These are phyloP conservation scores for Sebastolobus altivelis DNA, from an alignment of 2,797 vertebrate species.

Conservation along the genomic window DNA sequence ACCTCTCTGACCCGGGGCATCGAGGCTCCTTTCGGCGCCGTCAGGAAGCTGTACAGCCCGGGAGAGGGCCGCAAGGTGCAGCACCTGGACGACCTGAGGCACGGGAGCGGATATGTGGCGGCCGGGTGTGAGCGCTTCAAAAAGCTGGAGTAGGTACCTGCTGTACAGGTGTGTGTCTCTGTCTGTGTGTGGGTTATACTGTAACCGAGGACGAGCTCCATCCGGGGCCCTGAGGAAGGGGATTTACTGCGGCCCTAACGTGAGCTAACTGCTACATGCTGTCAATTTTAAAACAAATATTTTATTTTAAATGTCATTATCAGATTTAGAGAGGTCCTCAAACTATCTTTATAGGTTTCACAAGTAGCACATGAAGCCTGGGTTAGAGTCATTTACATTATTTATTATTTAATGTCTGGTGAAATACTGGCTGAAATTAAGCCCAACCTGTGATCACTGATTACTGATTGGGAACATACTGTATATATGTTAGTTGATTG, in stretches of 20 bases:
- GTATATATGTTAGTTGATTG: no score
- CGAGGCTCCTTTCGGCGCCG: constrained; percentile 80
- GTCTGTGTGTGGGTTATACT: background rate
- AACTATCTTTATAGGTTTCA: background rate
- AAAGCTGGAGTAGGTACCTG: constrained; percentile 83
- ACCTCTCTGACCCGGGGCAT: constrained; percentile 73
- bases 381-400: background rate
- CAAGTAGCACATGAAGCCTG: background rate
- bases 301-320: background rate
- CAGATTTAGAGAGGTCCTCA: background rate
- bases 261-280: no score
- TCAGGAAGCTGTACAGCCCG: constrained; percentile 83
- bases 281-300: no score
- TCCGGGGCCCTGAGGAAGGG: no score
- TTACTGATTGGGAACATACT: no score
- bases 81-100: constrained; percentile 73
- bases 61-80: constrained; percentile 72
- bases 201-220: background rate
- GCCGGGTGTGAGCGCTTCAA: constrained; percentile 85
- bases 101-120: constrained; percentile 83
- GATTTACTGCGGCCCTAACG: no score
- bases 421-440: no score
- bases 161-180: background rate
- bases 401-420: constrained; percentile 36
- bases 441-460: no score